Conservation (phyloP, 2,797 vertebrate species). For the Poecilia picta region DNA sequence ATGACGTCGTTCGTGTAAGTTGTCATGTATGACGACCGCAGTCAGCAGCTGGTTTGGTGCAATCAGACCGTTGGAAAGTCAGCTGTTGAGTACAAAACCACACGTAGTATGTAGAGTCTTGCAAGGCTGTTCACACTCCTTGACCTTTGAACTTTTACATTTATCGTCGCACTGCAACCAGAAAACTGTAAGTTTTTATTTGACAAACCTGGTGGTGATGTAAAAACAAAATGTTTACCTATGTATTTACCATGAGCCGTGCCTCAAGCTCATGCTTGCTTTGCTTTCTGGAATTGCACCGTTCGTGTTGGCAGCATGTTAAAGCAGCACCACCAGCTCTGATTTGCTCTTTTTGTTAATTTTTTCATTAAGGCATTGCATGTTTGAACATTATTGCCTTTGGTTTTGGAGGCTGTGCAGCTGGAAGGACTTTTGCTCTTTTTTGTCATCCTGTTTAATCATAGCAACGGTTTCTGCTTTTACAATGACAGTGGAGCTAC, state of each 20-base stretch:
- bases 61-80: slow-evolving; percentile 21
- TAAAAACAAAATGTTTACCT: neutral
- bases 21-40: slow-evolving; percentile 31
- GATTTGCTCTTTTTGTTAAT: neutral
- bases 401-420: neutral
- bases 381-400: neutral
- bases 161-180: neutral
- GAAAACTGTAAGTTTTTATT: neutral
- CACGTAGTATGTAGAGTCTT: too few species aligned
- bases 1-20: slow-evolving; percentile 60
- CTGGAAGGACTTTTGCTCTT: neutral
- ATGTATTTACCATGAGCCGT: neutral
- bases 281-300: neutral
- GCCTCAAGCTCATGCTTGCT: neutral
- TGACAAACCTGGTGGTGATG: neutral
- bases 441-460: neutral
- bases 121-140: neutral
- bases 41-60: neutral
- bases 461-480: neutral
- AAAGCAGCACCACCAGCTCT: neutral
- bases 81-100: slow-evolving; percentile 14
- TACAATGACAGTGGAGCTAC: neutral
- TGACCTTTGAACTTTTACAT: neutral
- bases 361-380: neutral
- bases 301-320: neutral